phyloP scores from a whole-genome alignment of 2,797 vertebrate species.

The Acanthurus leucopareius region DNA sequence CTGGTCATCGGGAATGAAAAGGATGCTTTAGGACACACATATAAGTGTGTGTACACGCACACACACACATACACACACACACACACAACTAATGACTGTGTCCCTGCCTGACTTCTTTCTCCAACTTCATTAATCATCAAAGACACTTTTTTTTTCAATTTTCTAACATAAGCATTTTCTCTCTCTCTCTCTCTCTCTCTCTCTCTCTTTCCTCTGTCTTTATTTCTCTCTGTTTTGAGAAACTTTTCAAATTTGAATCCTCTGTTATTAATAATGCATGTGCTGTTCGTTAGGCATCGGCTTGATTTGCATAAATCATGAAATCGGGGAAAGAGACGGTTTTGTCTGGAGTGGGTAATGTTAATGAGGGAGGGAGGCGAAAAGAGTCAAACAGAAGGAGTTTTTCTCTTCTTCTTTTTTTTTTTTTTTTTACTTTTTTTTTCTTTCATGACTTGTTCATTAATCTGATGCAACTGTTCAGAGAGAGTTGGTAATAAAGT shows the following conservation, averaged over 20 bases:
- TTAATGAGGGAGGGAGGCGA: conserved; percentile 66
- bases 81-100: conserved; percentile 37
- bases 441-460: conserved; percentile 68
- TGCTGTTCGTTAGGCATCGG: conserved; percentile 65
- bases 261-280: conserved; percentile 79
- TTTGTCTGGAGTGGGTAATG: conserved; percentile 70
- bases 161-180: conserved; percentile 55
- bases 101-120: conserved; percentile 48
- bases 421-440: conserved; percentile 14
- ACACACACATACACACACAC: conserved; percentile 35
- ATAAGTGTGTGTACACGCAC: conserved; percentile 14
- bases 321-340: conserved; percentile 62
- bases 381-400: conserved; percentile 48
- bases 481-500: conserved; percentile 70
- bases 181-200: conserved; percentile 8
- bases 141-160: conserved; percentile 45
- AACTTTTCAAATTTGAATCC: conserved; percentile 68
- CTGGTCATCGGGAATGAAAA: conserved; percentile 36
- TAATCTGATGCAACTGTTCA: conserved; percentile 76
- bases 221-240: conserved; percentile 65
- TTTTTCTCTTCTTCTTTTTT: conserved; percentile 15
- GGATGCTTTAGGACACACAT: not conserved
- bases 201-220: conserved; percentile 22
- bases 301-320: conserved; percentile 80
- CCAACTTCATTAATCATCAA: conserved; percentile 68